phyloP scores from a whole-genome alignment of 35 echinoderm and acorn worm species.

The Apostichopus japonicus region DNA sequence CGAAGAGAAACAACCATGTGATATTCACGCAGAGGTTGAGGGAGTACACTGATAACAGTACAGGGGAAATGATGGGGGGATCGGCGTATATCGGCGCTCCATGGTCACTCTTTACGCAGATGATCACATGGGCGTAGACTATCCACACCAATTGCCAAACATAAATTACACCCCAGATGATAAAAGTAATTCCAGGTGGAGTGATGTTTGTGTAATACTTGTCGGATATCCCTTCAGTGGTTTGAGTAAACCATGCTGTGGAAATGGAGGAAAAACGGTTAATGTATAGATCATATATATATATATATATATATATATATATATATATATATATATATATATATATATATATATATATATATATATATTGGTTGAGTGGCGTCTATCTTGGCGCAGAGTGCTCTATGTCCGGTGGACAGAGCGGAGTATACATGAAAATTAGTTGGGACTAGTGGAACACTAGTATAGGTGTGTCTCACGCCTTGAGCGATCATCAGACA shows the following conservation, averaged over 20 bases:
- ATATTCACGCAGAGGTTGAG: conserved; percentile 64
- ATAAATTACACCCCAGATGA: conserved; percentile 82
- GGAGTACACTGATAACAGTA: conserved; percentile 54
- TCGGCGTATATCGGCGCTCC: conserved; percentile 33
- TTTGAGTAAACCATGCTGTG: conserved; percentile 72
- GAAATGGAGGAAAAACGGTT: background rate
- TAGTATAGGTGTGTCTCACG: too few species aligned
- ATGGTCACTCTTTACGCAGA: conserved; percentile 62
- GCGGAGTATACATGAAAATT: too few species aligned
- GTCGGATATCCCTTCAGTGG: conserved; percentile 69
- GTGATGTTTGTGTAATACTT: conserved; percentile 73
- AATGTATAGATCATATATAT: background rate
- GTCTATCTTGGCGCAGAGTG: too few species aligned
- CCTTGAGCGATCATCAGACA: too few species aligned
- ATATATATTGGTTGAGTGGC: too few species aligned
- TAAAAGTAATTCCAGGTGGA: conserved; percentile 70
- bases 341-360: too few species aligned
- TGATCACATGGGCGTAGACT: conserved; percentile 57
- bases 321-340: too few species aligned
- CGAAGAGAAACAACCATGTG: conserved; percentile 67
- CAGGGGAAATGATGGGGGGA: conserved; percentile 50
- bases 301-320: too few species aligned
- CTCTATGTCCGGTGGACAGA: too few species aligned
- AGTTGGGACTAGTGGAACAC: too few species aligned
- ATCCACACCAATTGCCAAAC: conserved; percentile 61